Evolutionary conservation across 2,888 invertebrate genomes (phyloP).

Genomic region (Tetragonula carbonaria): DNA sequence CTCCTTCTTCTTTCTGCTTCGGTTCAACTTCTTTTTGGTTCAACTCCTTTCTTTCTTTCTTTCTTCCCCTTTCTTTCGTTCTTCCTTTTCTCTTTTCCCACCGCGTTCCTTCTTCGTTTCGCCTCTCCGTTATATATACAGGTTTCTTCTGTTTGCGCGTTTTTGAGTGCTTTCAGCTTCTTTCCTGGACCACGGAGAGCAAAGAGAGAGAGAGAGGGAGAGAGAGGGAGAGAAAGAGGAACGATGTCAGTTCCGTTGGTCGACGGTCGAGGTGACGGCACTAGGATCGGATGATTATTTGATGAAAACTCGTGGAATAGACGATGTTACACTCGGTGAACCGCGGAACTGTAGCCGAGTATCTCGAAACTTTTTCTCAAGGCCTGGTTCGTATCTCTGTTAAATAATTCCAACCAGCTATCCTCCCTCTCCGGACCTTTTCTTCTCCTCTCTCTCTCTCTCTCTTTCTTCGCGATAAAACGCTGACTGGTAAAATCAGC

Average conservation of each 20-base stretch:
- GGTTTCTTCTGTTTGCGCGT: constrained; percentile 53
- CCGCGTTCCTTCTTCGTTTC: constrained; percentile 41
- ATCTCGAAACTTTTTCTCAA: not conserved
- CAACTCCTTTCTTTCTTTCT: not conserved
- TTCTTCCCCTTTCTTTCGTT: not conserved
- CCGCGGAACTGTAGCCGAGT: not conserved
- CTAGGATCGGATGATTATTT: constrained; percentile 47
- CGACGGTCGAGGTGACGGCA: constrained; percentile 37
- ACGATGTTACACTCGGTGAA: not conserved
- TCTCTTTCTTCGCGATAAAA: not conserved
- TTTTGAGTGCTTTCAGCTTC: constrained; percentile 43
- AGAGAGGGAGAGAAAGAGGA: not conserved
- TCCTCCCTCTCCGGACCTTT: not conserved
- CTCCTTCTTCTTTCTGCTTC: constrained; percentile 2
- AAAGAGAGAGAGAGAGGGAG: not conserved
- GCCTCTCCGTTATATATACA: constrained; percentile 35
- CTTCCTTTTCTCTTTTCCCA: not conserved
- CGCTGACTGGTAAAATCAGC: constrained; percentile 1
- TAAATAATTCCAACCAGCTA: not conserved
- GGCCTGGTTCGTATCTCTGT: not conserved
- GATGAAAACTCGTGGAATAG: constrained; percentile 12
- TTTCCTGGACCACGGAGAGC: not conserved
- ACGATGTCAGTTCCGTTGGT: constrained; percentile 6
- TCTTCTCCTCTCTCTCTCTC: not conserved
- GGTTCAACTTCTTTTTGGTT: constrained; percentile 30